These are phyloP conservation scores for Pempheris klunzingeri DNA, from an alignment of 2,797 vertebrate genomes.

Conservation along the genomic window DNA sequence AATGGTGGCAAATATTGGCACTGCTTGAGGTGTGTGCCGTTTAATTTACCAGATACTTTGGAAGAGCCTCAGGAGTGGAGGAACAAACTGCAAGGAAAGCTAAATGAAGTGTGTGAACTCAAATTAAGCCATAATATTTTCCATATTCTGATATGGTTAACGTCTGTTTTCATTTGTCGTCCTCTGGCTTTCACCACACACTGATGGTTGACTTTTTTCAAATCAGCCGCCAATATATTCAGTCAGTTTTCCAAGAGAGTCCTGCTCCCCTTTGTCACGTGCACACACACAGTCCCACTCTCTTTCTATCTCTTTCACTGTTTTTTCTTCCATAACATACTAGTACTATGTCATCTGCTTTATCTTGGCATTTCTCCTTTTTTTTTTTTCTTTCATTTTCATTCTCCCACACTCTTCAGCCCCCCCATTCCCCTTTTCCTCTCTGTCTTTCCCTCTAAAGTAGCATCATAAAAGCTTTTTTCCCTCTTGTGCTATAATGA, in stretches of 20 bases:
- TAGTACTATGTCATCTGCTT: slow-evolving; percentile 60
- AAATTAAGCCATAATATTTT: slow-evolving; percentile 57
- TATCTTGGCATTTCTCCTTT: slow-evolving; percentile 54
- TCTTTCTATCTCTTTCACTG: slow-evolving; percentile 4
- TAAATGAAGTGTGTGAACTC: slow-evolving; percentile 68
- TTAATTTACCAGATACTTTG: slow-evolving; percentile 72
- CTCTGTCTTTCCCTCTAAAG: slow-evolving; percentile 65
- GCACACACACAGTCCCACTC: slow-evolving; percentile 10
- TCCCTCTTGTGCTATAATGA: slow-evolving; percentile 73
- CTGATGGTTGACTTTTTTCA: slow-evolving; percentile 32
- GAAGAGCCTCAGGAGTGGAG: slow-evolving; percentile 56
- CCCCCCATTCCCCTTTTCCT: slow-evolving; percentile 20
- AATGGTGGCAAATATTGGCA: slow-evolving; percentile 77
- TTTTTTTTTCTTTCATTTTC: slow-evolving; percentile 55
- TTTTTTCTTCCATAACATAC: slow-evolving; percentile 45
- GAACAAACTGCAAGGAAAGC: slow-evolving; percentile 60
- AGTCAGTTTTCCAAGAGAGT: slow-evolving; percentile 46
- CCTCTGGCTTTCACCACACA: slow-evolving; percentile 17
- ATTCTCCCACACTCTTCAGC: slow-evolving; percentile 62
- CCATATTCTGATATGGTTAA: slow-evolving; percentile 21
- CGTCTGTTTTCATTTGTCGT: slow-evolving; percentile 11
- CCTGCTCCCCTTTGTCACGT: not conserved
- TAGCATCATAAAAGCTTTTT: slow-evolving; percentile 75
- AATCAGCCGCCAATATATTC: slow-evolving; percentile 41
- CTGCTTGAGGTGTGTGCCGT: slow-evolving; percentile 66